These are phyloP conservation scores for Himalopsyche japonica DNA, from an alignment of 2,888 invertebrate genomes.

Conservation along the genomic window DNA sequence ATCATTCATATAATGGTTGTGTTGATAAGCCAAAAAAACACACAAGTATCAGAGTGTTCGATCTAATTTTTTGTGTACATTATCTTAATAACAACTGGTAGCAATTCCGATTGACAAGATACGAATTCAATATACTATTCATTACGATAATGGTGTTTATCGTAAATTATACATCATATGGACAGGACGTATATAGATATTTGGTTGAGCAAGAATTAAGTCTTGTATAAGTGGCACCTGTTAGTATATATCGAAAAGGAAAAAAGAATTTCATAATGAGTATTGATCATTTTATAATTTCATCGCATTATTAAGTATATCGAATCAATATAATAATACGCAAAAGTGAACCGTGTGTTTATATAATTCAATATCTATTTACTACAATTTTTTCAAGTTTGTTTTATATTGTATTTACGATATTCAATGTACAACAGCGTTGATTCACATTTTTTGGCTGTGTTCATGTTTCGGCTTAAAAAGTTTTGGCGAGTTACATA, in stretches of 20 bases:
- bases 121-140: background rate
- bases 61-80: background rate
- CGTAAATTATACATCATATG: background rate
- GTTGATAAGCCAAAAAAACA: background rate
- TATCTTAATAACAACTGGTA: background rate
- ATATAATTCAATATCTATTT: background rate
- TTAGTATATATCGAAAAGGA: background rate
- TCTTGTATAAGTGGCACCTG: background rate
- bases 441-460: too few species aligned
- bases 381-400: background rate
- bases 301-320: background rate
- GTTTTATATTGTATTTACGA: too few species aligned
- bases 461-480: too few species aligned
- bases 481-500: too few species aligned
- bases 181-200: background rate
- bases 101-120: background rate
- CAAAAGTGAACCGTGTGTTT: background rate
- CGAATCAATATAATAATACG: background rate
- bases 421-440: too few species aligned
- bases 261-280: background rate
- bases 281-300: background rate
- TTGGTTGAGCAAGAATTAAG: background rate
- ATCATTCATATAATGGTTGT: too few species aligned
- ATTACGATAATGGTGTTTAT: background rate
- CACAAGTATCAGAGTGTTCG: background rate